Evolutionary conservation across 2,797 vertebrate genomes (phyloP).

Genomic region (Erpetoichthys calabaricus): DNA sequence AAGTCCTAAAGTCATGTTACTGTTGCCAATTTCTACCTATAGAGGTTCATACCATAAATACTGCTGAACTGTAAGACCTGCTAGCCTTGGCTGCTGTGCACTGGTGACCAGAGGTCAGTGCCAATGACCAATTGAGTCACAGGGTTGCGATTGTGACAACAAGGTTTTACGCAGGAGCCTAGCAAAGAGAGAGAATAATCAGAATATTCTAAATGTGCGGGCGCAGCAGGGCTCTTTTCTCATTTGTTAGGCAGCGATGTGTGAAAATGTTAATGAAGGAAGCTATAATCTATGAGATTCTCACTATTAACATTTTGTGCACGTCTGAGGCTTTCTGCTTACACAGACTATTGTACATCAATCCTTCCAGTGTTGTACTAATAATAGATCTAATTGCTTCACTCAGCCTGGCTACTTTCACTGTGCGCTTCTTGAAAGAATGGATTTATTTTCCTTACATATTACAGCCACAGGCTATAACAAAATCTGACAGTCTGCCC

Average conservation of each 20-base stretch:
- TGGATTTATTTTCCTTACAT: too few species aligned
- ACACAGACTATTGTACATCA: conserved; percentile 42
- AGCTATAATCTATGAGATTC: conserved; percentile 76
- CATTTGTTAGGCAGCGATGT: conserved; percentile 88
- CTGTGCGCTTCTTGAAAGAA: conserved; percentile 13
- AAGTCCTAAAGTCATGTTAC: too few species aligned
- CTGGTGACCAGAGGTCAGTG: too few species aligned
- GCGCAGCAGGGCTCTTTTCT: conserved; percentile 72
- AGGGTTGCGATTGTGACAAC: too few species aligned
- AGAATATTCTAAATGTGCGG: conserved; percentile 58
- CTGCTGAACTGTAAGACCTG: too few species aligned
- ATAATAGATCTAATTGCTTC: conserved; percentile 68
- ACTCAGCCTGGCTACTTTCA: conserved; percentile 65
- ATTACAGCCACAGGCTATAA: too few species aligned
- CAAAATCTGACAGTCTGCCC: too few species aligned
- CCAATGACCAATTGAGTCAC: too few species aligned
- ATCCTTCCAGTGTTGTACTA: conserved; percentile 66
- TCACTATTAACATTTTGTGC: conserved; percentile 74
- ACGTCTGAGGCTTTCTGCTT: conserved; percentile 70
- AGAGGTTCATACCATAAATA: too few species aligned
- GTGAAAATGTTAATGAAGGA: conserved; percentile 98
- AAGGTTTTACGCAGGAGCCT: too few species aligned
- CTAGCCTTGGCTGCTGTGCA: too few species aligned
- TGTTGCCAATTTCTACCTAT: too few species aligned
- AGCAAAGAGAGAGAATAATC: not conserved